Evolutionary conservation across 2,888 invertebrate genomes (phyloP), one percentile per base, ranked within the genome.

Genomic region (Dryococelus australis): DNA sequence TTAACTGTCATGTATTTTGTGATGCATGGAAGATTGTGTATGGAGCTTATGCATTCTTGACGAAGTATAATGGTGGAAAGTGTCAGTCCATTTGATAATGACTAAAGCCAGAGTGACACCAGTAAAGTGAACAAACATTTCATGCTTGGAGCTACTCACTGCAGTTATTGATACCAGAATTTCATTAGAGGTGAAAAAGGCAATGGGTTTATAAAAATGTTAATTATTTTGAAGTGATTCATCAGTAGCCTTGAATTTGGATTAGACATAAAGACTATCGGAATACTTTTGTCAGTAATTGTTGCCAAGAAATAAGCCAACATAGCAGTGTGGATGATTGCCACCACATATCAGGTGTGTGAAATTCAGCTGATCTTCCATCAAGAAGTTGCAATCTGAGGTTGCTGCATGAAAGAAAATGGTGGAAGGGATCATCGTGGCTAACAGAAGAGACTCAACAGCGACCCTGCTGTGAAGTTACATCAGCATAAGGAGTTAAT

Each of bases 141-240:
- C 79, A 65, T 24, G 28, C 35, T 28, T 84, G 28, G 9, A 47
- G 47, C 6, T 78, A 43, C 78, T 78, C 6, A 28, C 53, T 53
- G 43, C 43, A 65, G 43, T 16, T 26, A 47, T 28, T 35, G 27
- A 12, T 80, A 86, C 28, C 47, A 83, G 81, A 51, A 8, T 85
- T 84, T 26, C 13, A 43, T n/a, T 20, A 35, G 12, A 84, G 35
- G 84, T 84, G 13, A 80, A 80, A 5, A 13, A n/a, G 10, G 6
- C 4, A n/a, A 20, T n/a, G 4, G 24, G 28, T 12, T 13, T n/a
- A 80, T 24, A 24, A 24, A 13, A n/a, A 28, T 80, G 80, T 12
- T n/a, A 80, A 5, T 80, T 80, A 1, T 80, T 80, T n/a, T 80
- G 80, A 26, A n/a, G 80, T 80, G 80, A 80, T 24, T n/a, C 80